A percentile compares a stretch with the other conserved stretches of the same genome.
These are phyloP conservation scores for Matsumyia berberina DNA, from an alignment of 2,888 invertebrate genomes.

Conservation along the genomic window DNA sequence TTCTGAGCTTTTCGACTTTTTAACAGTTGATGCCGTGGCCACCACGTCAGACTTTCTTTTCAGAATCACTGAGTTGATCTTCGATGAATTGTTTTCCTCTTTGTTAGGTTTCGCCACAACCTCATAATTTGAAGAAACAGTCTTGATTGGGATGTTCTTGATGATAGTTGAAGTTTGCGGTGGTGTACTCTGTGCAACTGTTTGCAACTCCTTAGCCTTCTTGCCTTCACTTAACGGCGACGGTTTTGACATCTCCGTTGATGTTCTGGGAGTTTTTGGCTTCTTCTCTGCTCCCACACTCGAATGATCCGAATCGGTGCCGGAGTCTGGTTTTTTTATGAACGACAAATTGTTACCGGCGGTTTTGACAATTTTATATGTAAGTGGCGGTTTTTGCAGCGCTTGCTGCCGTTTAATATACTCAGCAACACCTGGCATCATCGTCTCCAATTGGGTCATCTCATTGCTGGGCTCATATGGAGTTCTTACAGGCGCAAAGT, in stretches of 20 bases:
- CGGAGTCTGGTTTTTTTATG: slow-evolving; percentile 82
- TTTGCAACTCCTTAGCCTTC: slow-evolving; percentile 12
- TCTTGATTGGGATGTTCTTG: slow-evolving; percentile 29
- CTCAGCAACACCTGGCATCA: slow-evolving; percentile 86
- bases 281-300: slow-evolving; percentile 77
- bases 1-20: slow-evolving; percentile 78
- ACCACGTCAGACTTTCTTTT: slow-evolving; percentile 81
- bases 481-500: slow-evolving; percentile 89
- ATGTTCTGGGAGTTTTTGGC: slow-evolving; percentile 2
- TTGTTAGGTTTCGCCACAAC: slow-evolving; percentile 80
- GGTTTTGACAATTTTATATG: slow-evolving; percentile 84
- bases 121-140: slow-evolving; percentile 80
- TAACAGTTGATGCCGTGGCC: slow-evolving; percentile 72
- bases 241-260: slow-evolving; percentile 14
- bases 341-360: slow-evolving; percentile 83
- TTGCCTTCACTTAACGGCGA: slow-evolving; percentile 31
- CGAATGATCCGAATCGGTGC: slow-evolving; percentile 81
- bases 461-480: slow-evolving; percentile 88
- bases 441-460: slow-evolving; percentile 87
- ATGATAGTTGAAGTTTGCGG: background rate
- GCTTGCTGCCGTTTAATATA: slow-evolving; percentile 79
- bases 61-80: slow-evolving; percentile 82
- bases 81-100: slow-evolving; percentile 79
- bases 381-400: slow-evolving; percentile 82
- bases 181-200: background rate